Conservation (phyloP, 2,797 vertebrate species). For the Decapterus maruadsi region DNA sequence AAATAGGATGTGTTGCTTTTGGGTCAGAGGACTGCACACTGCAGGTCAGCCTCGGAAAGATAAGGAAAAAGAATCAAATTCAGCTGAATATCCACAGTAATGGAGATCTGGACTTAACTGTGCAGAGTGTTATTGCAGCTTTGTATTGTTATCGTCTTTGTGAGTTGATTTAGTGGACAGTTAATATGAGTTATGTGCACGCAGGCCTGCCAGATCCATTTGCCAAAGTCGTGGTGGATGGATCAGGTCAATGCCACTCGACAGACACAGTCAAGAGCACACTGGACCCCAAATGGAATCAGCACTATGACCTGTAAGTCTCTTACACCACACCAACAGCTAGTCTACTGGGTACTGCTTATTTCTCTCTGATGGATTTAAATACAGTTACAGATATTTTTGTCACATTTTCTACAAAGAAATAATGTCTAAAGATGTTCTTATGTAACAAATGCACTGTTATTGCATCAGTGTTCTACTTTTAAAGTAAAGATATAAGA, state of each 20-base stretch:
- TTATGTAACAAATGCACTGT: background rate
- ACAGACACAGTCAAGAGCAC: constrained; percentile 99
- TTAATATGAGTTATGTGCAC: constrained; percentile 1
- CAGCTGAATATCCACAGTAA: background rate
- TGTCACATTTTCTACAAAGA: background rate
- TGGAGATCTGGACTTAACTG: background rate
- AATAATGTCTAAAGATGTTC: background rate
- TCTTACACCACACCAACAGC: background rate
- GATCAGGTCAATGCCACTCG: constrained; percentile 98
- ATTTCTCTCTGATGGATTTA: background rate
- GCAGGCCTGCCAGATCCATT: constrained; percentile 97
- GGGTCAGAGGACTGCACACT: constrained; percentile 18
- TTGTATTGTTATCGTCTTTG: background rate
- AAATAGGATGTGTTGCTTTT: background rate
- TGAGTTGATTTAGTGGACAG: background rate
- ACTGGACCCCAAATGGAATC: constrained; percentile 99
- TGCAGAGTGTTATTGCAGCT: background rate
- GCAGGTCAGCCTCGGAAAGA: background rate
- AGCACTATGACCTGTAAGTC: constrained; percentile 98
- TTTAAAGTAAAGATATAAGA: background rate
- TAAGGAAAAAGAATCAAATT: background rate
- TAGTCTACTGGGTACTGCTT: background rate
- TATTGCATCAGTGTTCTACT: background rate
- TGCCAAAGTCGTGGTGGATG: constrained; percentile 97
- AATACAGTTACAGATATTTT: background rate